phyloP scores from a whole-genome alignment of 2,113 vertebrate genomes.

The Neotragus pygmaeus region DNA sequence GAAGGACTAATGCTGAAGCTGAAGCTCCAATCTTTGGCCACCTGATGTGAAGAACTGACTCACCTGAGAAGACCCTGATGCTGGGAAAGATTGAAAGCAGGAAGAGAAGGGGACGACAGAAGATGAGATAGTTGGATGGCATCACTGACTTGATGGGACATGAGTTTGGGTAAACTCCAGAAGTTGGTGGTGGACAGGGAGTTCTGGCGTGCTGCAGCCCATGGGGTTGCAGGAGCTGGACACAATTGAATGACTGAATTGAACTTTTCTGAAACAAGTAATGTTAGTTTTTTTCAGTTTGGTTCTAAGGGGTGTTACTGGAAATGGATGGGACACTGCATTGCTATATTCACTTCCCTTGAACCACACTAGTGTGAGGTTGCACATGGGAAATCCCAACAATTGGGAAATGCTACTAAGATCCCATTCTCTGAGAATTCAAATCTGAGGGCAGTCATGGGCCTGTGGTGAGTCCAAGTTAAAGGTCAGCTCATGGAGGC shows the following conservation, averaged over 20 bases:
- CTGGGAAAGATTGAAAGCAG: background rate
- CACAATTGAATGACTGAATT: background rate
- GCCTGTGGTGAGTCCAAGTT: background rate
- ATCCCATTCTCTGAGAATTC: background rate
- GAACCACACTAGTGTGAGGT: background rate
- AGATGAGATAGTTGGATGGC: background rate
- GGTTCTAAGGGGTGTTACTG: background rate
- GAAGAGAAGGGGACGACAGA: background rate
- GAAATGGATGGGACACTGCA: background rate
- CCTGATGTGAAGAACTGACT: background rate
- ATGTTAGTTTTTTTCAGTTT: background rate
- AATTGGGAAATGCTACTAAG: background rate
- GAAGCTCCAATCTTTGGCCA: background rate
- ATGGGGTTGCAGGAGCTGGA: background rate
- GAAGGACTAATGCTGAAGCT: background rate
- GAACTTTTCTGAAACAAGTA: background rate
- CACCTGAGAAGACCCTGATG: background rate
- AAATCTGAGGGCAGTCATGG: background rate
- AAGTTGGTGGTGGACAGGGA: background rate
- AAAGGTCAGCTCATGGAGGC: background rate
- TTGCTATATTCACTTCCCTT: background rate
- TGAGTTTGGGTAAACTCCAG: background rate
- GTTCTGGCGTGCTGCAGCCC: background rate
- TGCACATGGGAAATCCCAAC: background rate
- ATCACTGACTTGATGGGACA: background rate